Percentiles rank a stretch among this genome's conserved stretches.
Evolutionary conservation across 2,113 vertebrate species (phyloP).

Genomic region (Scolopax mira): DNA sequence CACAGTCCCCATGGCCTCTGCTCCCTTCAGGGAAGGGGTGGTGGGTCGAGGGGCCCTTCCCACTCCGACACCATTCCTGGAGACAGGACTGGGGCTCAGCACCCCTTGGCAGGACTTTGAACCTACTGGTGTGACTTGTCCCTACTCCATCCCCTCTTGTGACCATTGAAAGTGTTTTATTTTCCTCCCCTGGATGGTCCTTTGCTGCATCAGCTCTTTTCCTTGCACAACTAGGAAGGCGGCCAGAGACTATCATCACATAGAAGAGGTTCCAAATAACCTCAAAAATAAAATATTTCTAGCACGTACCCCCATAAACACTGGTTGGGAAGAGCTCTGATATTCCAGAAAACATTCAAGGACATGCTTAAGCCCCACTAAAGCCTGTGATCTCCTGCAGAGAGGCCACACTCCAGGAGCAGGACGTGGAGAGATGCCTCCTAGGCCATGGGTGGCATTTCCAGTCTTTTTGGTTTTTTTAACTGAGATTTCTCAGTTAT

Average conservation of each 20-base stretch:
- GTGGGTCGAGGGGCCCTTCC: background rate
- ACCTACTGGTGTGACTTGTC: constrained; percentile 5
- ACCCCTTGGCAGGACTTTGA: background rate
- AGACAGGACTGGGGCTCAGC: background rate
- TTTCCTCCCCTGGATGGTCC: background rate
- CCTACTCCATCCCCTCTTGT: background rate
- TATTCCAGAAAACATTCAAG: background rate
- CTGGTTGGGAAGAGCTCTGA: background rate
- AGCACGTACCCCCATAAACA: background rate
- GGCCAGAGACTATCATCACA: background rate
- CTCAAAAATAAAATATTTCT: background rate
- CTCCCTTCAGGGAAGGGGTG: background rate
- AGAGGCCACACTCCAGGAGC: rapidly evolving
- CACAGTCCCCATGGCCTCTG: background rate
- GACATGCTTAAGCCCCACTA: background rate
- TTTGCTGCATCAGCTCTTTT: constrained; percentile 7
- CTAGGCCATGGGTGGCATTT: background rate
- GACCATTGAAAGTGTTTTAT: background rate
- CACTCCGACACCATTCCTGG: background rate
- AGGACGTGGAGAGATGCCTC: background rate
- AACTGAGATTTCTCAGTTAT: background rate
- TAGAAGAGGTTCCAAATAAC: background rate
- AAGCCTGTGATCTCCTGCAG: background rate
- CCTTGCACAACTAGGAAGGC: background rate
- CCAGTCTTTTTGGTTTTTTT: background rate